These are phyloP conservation scores for Tragelaphus scriptus DNA, from an alignment of 2,113 vertebrate species.

Conservation along the genomic window DNA sequence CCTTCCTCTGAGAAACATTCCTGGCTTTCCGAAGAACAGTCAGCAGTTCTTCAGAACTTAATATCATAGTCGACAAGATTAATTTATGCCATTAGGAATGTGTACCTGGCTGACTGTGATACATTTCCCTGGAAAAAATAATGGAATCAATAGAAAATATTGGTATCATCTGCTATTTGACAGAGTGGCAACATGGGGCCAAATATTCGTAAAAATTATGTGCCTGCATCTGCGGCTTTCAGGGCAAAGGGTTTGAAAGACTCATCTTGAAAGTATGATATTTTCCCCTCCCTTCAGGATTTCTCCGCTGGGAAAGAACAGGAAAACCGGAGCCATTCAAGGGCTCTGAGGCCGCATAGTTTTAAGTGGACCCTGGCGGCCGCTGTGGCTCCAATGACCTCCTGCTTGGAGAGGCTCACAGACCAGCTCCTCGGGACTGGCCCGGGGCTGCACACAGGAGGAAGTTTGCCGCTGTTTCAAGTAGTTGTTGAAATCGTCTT, in stretches of 20 bases:
- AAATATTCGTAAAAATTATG: not conserved
- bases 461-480: not conserved
- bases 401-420: not conserved
- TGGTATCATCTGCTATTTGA: not conserved
- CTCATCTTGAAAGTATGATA: slow-evolving; percentile 7
- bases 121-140: not conserved
- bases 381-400: not conserved
- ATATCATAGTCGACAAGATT: not conserved
- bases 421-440: not conserved
- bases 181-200: not conserved
- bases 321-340: not conserved
- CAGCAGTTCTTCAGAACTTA: slow-evolving; percentile 27
- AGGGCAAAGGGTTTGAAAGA: not conserved
- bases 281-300: not conserved
- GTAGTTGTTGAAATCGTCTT: not conserved
- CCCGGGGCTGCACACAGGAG: not conserved
- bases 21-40: not conserved
- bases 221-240: not conserved
- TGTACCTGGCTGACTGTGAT: not conserved
- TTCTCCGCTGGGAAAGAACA: not conserved
- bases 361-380: not conserved
- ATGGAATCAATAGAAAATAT: slow-evolving; percentile 35
- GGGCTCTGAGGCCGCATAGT: not conserved
- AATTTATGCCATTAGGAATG: not conserved
- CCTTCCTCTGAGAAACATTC: not conserved